A percentile compares a stretch with the other conserved stretches of the same genome.
phyloP scores from a whole-genome alignment of 2,888 invertebrate species.

The Cynaeus angustus region DNA sequence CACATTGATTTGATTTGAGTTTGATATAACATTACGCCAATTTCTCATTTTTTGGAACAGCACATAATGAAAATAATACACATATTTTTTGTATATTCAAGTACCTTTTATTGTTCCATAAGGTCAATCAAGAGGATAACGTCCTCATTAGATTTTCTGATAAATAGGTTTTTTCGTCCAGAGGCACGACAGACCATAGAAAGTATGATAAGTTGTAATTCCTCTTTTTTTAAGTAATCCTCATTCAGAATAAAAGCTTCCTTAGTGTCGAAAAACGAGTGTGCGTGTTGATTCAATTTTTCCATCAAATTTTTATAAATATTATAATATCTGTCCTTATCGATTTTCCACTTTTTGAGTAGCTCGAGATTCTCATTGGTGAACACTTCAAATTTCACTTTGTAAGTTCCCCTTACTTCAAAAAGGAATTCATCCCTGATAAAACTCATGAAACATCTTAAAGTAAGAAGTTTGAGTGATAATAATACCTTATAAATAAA shows the following conservation, averaged over 20 bases:
- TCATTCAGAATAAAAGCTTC: constrained; percentile 1
- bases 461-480: too few species aligned
- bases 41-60: too few species aligned
- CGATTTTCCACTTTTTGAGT: constrained; percentile 15
- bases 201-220: constrained; percentile 14
- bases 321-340: background rate
- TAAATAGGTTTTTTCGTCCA: background rate
- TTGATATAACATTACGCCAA: too few species aligned
- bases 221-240: constrained; percentile 1
- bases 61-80: too few species aligned
- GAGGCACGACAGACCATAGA: constrained; percentile 17
- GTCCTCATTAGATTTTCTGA: background rate
- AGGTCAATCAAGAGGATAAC: constrained; percentile 12
- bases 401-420: background rate
- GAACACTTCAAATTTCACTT: constrained; percentile 6
- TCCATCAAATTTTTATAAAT: constrained; percentile 19
- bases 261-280: constrained; percentile 9
- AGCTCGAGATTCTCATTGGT: background rate
- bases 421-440: constrained; percentile 23
- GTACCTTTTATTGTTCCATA: too few species aligned
- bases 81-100: too few species aligned
- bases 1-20: too few species aligned
- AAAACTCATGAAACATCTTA: constrained; percentile 20
- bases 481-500: too few species aligned
- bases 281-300: constrained; percentile 19